These are phyloP conservation scores for Pomatorhinus ruficollis DNA, from an alignment of 2,113 vertebrate species.

Conservation along the genomic window DNA sequence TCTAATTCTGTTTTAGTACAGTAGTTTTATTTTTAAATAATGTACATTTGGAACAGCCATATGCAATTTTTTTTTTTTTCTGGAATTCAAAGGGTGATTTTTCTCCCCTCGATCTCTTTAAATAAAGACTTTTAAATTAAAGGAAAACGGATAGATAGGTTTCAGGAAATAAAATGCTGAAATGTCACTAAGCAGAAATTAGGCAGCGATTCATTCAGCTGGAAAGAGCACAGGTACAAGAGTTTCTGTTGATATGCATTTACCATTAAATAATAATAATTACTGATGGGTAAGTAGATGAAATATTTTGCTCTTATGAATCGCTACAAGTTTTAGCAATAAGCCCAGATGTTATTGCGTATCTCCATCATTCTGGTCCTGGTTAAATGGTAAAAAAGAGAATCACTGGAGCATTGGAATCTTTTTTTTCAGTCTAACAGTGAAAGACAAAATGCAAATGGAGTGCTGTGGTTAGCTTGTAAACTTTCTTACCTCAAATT, in stretches of 20 bases:
- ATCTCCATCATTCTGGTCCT: background rate
- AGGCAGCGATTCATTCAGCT: background rate
- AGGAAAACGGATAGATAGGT: background rate
- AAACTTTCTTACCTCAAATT: background rate
- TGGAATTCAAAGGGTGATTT: background rate
- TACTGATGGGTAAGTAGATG: background rate
- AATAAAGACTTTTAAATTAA: background rate
- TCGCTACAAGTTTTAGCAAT: background rate
- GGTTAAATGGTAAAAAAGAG: background rate
- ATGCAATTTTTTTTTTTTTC: background rate
- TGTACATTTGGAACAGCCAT: background rate
- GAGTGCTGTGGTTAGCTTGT: background rate
- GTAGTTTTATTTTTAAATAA: background rate
- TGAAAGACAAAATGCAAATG: background rate
- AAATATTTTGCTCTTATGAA: background rate
- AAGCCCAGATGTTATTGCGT: background rate
- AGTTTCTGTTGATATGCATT: background rate
- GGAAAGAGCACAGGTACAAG: background rate
- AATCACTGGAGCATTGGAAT: background rate
- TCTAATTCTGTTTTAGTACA: background rate
- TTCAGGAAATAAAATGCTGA: background rate
- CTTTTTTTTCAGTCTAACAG: background rate
- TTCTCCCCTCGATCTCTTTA: background rate
- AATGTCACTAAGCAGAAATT: background rate
- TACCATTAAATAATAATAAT: background rate